A percentile compares a stretch with the other conserved stretches of the same genome.
phyloP scores from a whole-genome alignment of 2,888 invertebrate genomes.

The Plebejus argus region DNA sequence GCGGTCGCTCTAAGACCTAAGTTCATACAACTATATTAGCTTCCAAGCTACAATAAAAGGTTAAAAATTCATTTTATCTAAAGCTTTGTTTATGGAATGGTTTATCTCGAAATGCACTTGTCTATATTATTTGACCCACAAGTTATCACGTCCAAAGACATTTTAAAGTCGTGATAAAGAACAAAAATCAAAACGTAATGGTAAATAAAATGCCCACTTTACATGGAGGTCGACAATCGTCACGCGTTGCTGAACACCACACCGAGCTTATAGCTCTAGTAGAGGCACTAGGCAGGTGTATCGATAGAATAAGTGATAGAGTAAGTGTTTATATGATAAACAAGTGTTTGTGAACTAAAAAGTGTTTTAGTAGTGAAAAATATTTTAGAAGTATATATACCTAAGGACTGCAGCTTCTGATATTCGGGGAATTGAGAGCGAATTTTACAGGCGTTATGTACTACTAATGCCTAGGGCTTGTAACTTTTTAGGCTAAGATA shows the following conservation, averaged over 20 bases:
- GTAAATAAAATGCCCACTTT: conserved; percentile 8
- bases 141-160: background rate
- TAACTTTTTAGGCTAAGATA: background rate
- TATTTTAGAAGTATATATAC: background rate
- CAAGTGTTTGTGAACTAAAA: background rate
- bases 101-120: background rate
- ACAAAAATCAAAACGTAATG: background rate
- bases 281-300: background rate
- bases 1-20: no score
- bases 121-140: background rate
- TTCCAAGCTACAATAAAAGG: background rate
- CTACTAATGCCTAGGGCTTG: background rate
- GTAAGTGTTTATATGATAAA: background rate
- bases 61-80: background rate
- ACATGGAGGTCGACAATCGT: background rate
- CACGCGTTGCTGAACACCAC: background rate
- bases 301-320: background rate
- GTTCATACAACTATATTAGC: background rate
- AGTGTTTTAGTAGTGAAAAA: background rate
- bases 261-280: background rate
- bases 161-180: background rate
- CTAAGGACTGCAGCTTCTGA: background rate
- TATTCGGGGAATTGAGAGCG: background rate
- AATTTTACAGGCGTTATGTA: background rate
- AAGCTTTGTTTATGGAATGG: background rate